Conservation (phyloP, 2,797 vertebrate genomes). For the Lepus oiostolus region DNA sequence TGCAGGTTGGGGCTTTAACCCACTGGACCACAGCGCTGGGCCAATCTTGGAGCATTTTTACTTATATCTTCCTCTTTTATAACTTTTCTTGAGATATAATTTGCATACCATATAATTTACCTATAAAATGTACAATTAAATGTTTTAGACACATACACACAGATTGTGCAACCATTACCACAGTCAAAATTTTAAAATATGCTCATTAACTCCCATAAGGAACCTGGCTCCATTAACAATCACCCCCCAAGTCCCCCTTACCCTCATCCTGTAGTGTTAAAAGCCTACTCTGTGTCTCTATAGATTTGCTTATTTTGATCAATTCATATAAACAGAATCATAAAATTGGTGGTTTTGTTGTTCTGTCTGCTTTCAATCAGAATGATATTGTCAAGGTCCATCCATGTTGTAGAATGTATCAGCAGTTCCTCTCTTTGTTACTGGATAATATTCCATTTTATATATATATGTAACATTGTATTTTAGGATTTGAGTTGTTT, state of each 20-base stretch:
- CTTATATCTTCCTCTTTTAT: conserved; percentile 13
- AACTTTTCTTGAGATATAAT: not conserved
- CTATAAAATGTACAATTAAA: not conserved
- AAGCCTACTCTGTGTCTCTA: not conserved
- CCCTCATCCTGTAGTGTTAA: not conserved
- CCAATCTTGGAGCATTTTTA: not conserved
- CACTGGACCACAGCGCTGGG: too few relatives aligned
- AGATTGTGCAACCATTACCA: not conserved
- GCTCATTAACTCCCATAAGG: not conserved
- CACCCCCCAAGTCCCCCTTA: not conserved
- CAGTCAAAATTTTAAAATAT: not conserved
- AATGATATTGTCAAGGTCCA: not conserved
- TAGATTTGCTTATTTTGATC: not conserved
- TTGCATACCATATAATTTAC: not conserved
- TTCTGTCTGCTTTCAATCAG: not conserved
- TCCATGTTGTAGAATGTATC: not conserved
- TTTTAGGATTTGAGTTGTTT: not conserved
- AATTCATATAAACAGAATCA: not conserved
- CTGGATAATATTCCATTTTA: not conserved
- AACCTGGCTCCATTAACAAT: accelerated
- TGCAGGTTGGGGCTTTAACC: too few relatives aligned
- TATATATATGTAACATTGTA: not conserved
- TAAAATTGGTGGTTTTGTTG: not conserved
- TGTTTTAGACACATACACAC: not conserved
- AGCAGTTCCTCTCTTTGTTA: not conserved